Conservation (phyloP, 2,113 vertebrate species). For the Dasyurus viverrinus region DNA sequence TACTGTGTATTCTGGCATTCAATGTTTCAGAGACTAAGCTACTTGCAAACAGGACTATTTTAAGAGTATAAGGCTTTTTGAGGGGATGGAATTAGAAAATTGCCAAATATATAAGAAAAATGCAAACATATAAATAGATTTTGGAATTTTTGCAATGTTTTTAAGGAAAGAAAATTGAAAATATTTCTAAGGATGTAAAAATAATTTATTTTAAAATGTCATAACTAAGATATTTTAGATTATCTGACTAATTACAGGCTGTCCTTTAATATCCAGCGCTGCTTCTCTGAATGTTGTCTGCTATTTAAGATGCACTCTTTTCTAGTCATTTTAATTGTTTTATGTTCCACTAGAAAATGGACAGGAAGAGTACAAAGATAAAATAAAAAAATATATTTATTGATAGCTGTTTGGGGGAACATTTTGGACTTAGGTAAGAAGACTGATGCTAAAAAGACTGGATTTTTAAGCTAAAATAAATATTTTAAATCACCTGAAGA, state of each 20-base stretch:
- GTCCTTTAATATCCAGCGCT: neutral
- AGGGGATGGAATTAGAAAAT: neutral
- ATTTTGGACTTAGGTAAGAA: conserved; percentile 26
- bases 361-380: neutral
- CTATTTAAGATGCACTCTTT: neutral
- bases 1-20: neutral
- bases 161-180: neutral
- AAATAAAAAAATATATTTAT: neutral
- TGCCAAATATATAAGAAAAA: neutral
- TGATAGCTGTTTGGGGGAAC: neutral
- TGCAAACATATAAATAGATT: neutral
- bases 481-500: neutral
- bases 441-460: neutral
- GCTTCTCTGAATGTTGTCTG: neutral
- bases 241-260: neutral
- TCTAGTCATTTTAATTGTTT: neutral
- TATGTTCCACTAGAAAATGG: neutral
- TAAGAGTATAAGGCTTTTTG: neutral
- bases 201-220: neutral
- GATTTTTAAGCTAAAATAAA: neutral
- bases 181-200: neutral
- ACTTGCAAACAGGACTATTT: neutral
- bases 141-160: neutral
- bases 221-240: neutral
- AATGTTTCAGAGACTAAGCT: neutral